A percentile compares a stretch with the other conserved stretches of the same genome.
phyloP scores from a whole-genome alignment of 1,140 invertebrate species.

The Zaprionus davidi region DNA sequence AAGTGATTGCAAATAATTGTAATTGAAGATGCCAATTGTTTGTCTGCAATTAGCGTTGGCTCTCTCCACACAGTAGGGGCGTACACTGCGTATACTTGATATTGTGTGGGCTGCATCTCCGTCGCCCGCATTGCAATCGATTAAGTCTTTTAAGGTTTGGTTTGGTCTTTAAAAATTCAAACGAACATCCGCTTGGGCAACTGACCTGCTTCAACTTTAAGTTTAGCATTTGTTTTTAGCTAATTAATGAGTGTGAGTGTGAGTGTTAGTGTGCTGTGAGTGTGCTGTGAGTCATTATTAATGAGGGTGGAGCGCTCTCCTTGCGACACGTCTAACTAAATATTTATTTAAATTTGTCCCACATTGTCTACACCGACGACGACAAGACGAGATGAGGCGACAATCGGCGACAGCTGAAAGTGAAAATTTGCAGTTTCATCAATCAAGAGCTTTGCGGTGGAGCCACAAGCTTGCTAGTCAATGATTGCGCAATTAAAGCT shows the following conservation, averaged over 20 bases:
- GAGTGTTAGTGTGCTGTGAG: background rate
- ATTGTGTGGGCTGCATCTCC: slow-evolving; percentile 34
- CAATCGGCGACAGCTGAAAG: slow-evolving; percentile 1
- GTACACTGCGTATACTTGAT: slow-evolving; percentile 44
- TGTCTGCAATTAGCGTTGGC: slow-evolving; percentile 67
- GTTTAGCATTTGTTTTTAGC: slow-evolving; percentile 27
- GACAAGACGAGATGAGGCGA: background rate
- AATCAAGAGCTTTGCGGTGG: slow-evolving; percentile 1
- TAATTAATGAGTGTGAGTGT: slow-evolving; percentile 19
- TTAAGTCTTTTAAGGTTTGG: slow-evolving; percentile 18
- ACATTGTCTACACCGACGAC: background rate
- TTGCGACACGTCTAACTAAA: slow-evolving; percentile 10
- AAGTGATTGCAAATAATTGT: slow-evolving; percentile 74
- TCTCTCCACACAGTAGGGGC: background rate
- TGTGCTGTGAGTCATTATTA: slow-evolving; percentile 23
- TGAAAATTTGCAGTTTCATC: slow-evolving; percentile 7
- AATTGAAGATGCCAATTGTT: slow-evolving; percentile 79
- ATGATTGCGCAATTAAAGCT: slow-evolving; percentile 2
- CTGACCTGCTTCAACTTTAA: slow-evolving; percentile 25
- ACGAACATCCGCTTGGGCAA: slow-evolving; percentile 39
- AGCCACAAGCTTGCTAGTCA: background rate
- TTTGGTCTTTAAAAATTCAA: slow-evolving; percentile 8
- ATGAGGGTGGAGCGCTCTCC: background rate
- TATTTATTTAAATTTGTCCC: slow-evolving; percentile 28
- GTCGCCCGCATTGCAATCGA: slow-evolving; percentile 38